Base-by-base conservation (phyloP, 2,888 invertebrate species). In the Ormyrus rosae region DNA sequence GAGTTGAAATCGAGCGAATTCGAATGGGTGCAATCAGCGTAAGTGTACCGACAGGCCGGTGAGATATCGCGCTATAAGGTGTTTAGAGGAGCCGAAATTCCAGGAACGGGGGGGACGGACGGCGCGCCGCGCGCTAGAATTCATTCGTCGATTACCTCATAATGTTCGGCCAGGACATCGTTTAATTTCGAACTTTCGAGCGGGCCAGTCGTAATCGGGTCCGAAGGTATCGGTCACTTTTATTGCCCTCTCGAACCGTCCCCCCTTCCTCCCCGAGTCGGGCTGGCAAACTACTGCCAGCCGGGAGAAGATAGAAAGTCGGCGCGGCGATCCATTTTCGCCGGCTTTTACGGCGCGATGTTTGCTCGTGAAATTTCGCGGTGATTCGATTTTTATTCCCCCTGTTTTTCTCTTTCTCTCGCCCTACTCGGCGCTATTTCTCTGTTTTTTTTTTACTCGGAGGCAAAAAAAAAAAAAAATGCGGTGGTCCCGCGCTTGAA, bases 221-320 rank as follows among this genome's bases (percentile, higher is more conserved):
- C 11, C 72, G 55, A 45, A 48, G 70, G 65, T 46, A 71, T 78
- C 65, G 70, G 50, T 78, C 77, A 78, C 64, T 78, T 78, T 71
- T 78, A 77, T 77, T 64, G 64, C 68, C 68, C 45, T 61, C 34
- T 34, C 9, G 34, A 34, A 34, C 34, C 34, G 34, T 2, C 2
- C 34, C 34, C 34, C 3, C 34, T 34, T 19, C 19, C 19, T 19
- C 19, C 34, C 34, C 34, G 2, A 34, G 34, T 3, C 34, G 34
- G 34, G 34, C 34, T 34, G 34, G 34, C 34, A 34, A 34, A 34
- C 34, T 34, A 34, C 34, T 3, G 34, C 34, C 34, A 34, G 34
- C 34, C 34, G 34, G 34, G 34, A 34, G 34, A 34, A 34, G 34
- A 34, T 34, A 34, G 34, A 34, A 34, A 34, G 34, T 34, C 34